Evolutionary conservation across 2,113 vertebrate genomes (phyloP).

Genomic region (Eulacestoma nigropectus): DNA sequence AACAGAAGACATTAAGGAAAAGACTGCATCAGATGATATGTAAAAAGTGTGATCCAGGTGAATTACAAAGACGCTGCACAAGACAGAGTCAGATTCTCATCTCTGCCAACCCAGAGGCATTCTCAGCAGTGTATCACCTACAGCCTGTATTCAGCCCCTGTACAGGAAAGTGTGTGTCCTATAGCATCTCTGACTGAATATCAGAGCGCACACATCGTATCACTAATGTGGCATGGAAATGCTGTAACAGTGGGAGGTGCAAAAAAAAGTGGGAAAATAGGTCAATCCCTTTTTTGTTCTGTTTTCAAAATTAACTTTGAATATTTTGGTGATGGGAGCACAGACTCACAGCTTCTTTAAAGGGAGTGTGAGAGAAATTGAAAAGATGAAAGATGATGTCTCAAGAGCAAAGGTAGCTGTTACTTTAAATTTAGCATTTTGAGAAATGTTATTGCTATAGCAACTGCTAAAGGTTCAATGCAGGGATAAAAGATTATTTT

Average conservation of each 20-base stretch:
- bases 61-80: neutral
- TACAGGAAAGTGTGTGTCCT: neutral
- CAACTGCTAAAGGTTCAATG: neutral
- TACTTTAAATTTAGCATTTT: neutral
- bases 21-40: neutral
- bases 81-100: neutral
- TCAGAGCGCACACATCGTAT: neutral
- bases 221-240: neutral
- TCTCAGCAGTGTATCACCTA: neutral
- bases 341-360: neutral
- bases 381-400: neutral
- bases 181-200: neutral
- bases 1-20: neutral
- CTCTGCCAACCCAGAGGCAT: neutral
- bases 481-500: neutral
- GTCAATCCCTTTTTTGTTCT: neutral
- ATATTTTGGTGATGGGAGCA: neutral
- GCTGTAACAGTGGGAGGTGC: neutral
- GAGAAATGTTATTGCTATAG: neutral
- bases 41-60: neutral
- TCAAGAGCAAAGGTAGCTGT: neutral
- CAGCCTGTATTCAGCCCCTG: neutral
- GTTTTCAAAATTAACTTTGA: neutral
- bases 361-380: neutral
- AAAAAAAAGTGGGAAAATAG: neutral